Base-by-base conservation (phyloP, 1,140 invertebrate species). In the Ceratitis capitata region DNA sequence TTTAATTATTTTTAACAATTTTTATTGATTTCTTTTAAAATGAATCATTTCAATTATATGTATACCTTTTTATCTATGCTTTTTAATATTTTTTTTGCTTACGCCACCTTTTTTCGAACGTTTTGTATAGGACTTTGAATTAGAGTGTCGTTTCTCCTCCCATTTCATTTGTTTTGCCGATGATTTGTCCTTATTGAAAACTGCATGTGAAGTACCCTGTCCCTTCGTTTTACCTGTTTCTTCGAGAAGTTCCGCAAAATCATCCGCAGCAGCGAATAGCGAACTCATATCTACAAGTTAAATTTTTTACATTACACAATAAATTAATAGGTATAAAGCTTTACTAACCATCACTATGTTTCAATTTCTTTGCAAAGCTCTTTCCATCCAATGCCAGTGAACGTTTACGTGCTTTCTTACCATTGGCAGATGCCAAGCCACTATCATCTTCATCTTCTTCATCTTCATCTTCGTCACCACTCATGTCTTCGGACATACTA, bases 221-320 rank as follows among this genome's bases (percentile, higher is more conserved):
- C 94, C 95, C 85, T 93, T 94, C 1, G 93, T 93, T 58, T 93
- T 92, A 3, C 94, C 94, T 39, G 95, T 94, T 86, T 95, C 94
- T 89, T 96, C 95, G 51, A 96, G 88, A 87, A 96, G 92, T 29
- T 95, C 95, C 0, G 95, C 94, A 89, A 96, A 96, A 89, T 96
- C 94, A 92, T 96, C 95, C 0, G 95, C 95, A 1, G 95, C 95
- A n/a, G 95, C 94, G 89, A 96, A 96, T 42, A 95, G 87, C 1
- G 93, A 94, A 3, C 92, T 92, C 82, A 94, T 89, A 85, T 92
- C 92, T 92, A 53, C 12, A 56, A 83, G 51, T 83, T 84, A 85
- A 61, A 61, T 0, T 2, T 3, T n/a, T n/a, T n/a, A n/a, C n/a
- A n/a, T n/a, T n/a, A n/a, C n/a, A n/a, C n/a, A n/a, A n/a, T n/a